phyloP scores from a whole-genome alignment of 2,888 invertebrate species.

The Aphidius colemani region DNA sequence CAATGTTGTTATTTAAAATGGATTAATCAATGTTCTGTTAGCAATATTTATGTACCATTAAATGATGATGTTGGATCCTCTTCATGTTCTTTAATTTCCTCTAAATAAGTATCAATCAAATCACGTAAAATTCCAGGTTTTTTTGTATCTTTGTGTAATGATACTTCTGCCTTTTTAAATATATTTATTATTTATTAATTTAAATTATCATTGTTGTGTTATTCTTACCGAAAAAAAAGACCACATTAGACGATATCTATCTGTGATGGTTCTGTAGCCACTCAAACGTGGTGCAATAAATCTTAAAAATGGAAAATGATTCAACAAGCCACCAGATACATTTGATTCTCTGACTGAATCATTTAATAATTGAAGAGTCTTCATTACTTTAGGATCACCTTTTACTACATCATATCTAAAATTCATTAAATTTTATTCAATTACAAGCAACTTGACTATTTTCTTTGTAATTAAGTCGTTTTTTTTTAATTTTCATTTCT shows the following conservation, averaged over 20 bases:
- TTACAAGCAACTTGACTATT: neutral
- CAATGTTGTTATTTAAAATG: neutral
- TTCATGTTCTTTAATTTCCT: constrained; percentile 44
- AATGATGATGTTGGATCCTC: constrained; percentile 42
- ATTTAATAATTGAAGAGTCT: constrained; percentile 66
- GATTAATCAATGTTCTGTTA: no score
- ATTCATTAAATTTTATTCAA: neutral
- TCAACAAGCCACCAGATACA: constrained; percentile 71
- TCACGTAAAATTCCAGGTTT: constrained; percentile 40
- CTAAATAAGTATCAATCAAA: constrained; percentile 51
- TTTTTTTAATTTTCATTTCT: constrained; percentile 8
- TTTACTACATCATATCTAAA: constrained; percentile 61
- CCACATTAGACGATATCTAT: constrained; percentile 64
- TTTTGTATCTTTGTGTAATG: constrained; percentile 42
- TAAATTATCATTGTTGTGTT: constrained; percentile 6
- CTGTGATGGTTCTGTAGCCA: constrained; percentile 65
- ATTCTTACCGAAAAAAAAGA: constrained; percentile 62
- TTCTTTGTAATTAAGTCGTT: neutral
- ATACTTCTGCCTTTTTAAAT: constrained; percentile 41
- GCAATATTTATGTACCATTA: constrained; percentile 40
- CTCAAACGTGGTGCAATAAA: constrained; percentile 67
- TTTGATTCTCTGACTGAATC: constrained; percentile 66
- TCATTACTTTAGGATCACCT: constrained; percentile 64
- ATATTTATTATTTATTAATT: neutral
- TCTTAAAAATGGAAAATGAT: constrained; percentile 71